Conservation (phyloP, 2,113 vertebrate genomes). For the Silurus glanis region DNA sequence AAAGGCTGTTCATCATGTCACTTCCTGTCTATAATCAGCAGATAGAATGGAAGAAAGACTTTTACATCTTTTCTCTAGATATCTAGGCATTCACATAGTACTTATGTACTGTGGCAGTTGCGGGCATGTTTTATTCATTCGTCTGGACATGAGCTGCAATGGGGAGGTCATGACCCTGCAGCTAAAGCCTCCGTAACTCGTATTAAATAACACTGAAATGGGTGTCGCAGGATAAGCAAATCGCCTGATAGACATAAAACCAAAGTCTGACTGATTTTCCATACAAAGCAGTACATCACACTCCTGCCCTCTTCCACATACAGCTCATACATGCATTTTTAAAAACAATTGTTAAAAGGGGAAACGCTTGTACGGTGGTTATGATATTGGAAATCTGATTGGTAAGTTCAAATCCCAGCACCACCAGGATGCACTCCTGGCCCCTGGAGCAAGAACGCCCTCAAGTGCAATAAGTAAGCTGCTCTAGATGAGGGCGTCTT, state of each 20-base stretch:
- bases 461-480: too few relatives aligned
- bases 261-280: not conserved
- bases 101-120: not conserved
- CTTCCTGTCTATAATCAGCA: not conserved
- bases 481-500: too few relatives aligned
- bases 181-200: not conserved
- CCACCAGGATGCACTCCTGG: too few relatives aligned
- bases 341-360: not conserved
- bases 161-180: not conserved
- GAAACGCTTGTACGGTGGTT: too few relatives aligned
- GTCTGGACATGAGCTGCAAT: not conserved
- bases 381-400: too few relatives aligned
- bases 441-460: too few relatives aligned
- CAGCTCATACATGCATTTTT: not conserved
- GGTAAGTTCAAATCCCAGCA: too few relatives aligned
- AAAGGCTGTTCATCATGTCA: not conserved
- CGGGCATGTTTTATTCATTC: not conserved
- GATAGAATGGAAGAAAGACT: not conserved
- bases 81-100: not conserved
- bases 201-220: not conserved
- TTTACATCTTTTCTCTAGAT: not conserved
- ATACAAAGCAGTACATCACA: not conserved
- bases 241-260: not conserved
- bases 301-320: not conserved
- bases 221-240: conserved; percentile 9